Base-by-base conservation (phyloP, 2,888 invertebrate genomes). In the Eupeodes latifasciatus region DNA sequence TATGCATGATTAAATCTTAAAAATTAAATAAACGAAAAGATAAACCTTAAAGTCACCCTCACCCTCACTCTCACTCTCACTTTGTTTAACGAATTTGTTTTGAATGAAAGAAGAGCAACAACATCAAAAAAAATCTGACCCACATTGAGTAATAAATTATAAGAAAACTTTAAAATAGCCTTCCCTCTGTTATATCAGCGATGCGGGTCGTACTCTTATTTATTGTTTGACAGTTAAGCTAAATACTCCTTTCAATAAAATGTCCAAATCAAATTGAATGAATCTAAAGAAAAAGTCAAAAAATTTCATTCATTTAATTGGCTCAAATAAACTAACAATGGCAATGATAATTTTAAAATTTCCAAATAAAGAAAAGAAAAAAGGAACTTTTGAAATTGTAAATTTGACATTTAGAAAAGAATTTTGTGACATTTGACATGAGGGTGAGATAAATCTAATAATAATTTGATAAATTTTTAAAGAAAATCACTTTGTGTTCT, bases 101-200 rank as follows among this genome's bases (percentile, higher is more conserved):
- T 77, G 80, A 71, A 64, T 9, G 40, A 40, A 40, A 40, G 40
- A 40, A 5, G 40, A 40, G 1, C 40, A 40, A 40, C 40, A 27
- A 76, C 59, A 53, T 27, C 27, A 27, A 27, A 69, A 59, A 59
- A 84, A 88, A 88, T 88, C 87, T 88, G 87, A 88, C 87, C 87
- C 87, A 84, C 84, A 88, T 88, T 10, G 77, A 57, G 80, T 66
- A 77, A 80, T 84, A 72, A 88, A 72, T 44, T 69, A 40, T 34
- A 67, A 51, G 12, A 72, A 84, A 84, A 81, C 80, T 84, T 84
- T 88, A 88, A 88, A 88, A 69, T 83, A 51, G 61, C 64, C 61
- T 5, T 6, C 62, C 27, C 49, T 40, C 40, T 14, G 4, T 36
- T n/a, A 27, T 12, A 66, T 66, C 53, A 69, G 51, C 19, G 36